Evolutionary conservation across 2,888 invertebrate genomes (phyloP).

Genomic region (Spisula subtruncata): DNA sequence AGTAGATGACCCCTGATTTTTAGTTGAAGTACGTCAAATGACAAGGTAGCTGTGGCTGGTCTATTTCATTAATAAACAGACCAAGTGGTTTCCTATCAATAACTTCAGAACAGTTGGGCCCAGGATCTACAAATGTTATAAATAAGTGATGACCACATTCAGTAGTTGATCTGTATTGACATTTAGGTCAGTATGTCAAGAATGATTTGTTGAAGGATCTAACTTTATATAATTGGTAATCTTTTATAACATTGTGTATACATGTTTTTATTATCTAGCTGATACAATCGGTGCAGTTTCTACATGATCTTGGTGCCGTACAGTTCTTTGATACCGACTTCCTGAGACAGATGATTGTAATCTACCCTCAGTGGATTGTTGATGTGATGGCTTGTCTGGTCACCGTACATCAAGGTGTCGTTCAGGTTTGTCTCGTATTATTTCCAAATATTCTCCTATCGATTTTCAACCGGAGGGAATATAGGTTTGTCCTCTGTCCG

Average conservation of each 20-base stretch:
- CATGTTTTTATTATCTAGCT: constrained; percentile 74
- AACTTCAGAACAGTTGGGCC: background rate
- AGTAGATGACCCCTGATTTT: too few relatives aligned
- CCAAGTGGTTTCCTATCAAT: too few relatives aligned
- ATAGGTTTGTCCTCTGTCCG: too few relatives aligned
- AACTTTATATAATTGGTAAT: too few relatives aligned
- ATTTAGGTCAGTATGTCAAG: background rate
- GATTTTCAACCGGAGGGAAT: too few relatives aligned
- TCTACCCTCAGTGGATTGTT: constrained; percentile 87
- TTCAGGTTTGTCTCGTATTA: constrained; percentile 76
- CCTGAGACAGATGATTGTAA: constrained; percentile 84
- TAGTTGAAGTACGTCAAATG: too few relatives aligned
- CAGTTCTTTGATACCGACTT: constrained; percentile 87
- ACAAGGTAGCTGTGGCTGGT: too few relatives aligned
- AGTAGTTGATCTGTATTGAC: too few relatives aligned
- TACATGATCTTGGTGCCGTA: constrained; percentile 86
- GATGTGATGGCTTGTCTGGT: constrained; percentile 88
- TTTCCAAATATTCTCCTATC: background rate
- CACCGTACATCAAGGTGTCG: constrained; percentile 85
- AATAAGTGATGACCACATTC: too few relatives aligned
- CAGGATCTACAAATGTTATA: background rate
- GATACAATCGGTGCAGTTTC: constrained; percentile 84
- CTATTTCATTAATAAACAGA: too few relatives aligned
- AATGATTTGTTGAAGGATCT: too few relatives aligned
- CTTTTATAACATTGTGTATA: too few relatives aligned